Base-by-base conservation (phyloP, 2,797 vertebrate species). In the Sebastolobus alascanus region DNA sequence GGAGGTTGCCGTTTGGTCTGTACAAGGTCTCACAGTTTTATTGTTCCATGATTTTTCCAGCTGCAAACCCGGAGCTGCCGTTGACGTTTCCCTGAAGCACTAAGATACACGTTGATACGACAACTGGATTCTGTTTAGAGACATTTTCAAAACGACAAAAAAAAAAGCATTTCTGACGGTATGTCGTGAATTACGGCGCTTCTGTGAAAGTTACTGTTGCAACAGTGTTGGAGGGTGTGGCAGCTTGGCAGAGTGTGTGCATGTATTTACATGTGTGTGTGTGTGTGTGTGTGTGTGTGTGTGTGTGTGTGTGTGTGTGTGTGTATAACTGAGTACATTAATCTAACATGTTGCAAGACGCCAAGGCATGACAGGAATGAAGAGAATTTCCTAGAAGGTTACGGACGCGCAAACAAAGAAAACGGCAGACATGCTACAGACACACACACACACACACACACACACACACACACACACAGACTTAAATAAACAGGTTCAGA, bases 331-430 rank as follows among this genome's bases (percentile, higher is more conserved):
- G 20, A 46, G 27, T 52, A 38, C 80, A 84, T 81, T 27, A 29
- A 33, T 35, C 33, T 11, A 22, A 85, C 84, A 79, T 82, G 85
- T 90, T 89, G 85, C 71, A 87, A 91, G 79, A 63, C 2, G 63
- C 29, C n/a, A 56, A 69, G 63, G 5, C 16, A 52, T 35, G 37
- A 79, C 2, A 83, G 75, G 87, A 92, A 89, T 84, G 77, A 81
- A 4, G 52, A 77, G 68, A 80, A 89, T 89, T 67, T 84, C 9
- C 40, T 50, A 5, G 8, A 38, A 74, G 77, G 72, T 82, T 6
- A 11, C 6, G 1, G 22, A 66, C 16, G 27, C 27, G 60, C 54
- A 81, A n/a, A 12, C 13, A 20, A 27, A 52, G 29, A 5, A 38
- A 64, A 75, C 50, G n/a, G 38, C 52, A 69, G 69, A 56, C 31